Conservation (phyloP, 2,113 vertebrate species). For the Lophotis ruficrista region DNA sequence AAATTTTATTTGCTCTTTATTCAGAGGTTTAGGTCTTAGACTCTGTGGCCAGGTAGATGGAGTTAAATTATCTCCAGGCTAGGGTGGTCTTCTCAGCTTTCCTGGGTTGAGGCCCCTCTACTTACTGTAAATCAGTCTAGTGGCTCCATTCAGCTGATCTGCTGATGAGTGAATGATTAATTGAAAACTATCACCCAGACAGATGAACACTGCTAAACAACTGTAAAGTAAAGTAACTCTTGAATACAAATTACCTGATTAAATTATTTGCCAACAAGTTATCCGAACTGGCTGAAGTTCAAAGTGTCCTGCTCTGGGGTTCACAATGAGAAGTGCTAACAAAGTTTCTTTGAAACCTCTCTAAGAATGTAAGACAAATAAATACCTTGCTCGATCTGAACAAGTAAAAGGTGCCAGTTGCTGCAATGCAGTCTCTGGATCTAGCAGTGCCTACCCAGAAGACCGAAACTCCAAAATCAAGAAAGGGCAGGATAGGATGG, state of each 20-base stretch:
- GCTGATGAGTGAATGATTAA: constrained; percentile 49
- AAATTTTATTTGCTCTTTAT: not conserved
- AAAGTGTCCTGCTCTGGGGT: not conserved
- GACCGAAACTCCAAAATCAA: not conserved
- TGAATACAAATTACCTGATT: constrained; percentile 2
- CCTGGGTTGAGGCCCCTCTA: not conserved
- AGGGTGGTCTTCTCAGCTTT: not conserved
- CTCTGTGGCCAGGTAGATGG: not conserved
- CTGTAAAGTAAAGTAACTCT: not conserved
- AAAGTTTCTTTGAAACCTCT: not conserved
- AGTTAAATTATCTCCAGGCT: constrained; percentile 1
- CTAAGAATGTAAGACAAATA: not conserved
- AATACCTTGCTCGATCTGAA: not conserved
- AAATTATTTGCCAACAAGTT: not conserved
- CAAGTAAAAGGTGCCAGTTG: not conserved
- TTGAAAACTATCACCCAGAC: not conserved
- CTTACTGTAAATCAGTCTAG: constrained; percentile 19
- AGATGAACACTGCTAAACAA: not conserved
- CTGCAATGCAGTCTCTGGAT: not conserved
- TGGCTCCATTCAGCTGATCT: not conserved
- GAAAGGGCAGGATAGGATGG: not conserved
- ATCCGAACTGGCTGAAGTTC: constrained; percentile 3
- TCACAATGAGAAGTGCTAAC: not conserved
- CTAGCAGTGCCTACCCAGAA: not conserved
- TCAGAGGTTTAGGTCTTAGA: not conserved